Base-by-base conservation (phyloP, 2,113 vertebrate genomes). In the Varanus komodoensis region DNA sequence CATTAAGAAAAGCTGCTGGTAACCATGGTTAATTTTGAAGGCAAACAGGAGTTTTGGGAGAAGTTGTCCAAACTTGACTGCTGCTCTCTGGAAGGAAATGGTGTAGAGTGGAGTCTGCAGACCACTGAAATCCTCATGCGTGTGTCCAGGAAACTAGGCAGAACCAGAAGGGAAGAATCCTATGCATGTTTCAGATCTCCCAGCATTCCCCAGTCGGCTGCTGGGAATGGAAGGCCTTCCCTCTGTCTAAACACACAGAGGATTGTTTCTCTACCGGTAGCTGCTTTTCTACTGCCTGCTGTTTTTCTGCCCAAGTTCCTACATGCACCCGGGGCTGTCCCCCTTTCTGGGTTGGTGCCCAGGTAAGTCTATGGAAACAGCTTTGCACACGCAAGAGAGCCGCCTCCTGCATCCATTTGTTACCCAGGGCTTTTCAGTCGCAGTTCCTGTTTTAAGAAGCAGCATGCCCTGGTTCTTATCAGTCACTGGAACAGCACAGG, bases 401-500 rank as follows among this genome's bases (percentile, higher is more conserved):
- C 61, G 44, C 81, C 75, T 64, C 44, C 52, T 73, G 25, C 73
- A 78, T 17, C 67, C 83, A 84, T 68, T 89, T 3, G 7, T 15
- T 50, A 12, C 71, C 50, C n/a, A 29, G 11, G 71, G 81, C 34
- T n/a, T 89, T 77, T 77, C 17, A 14, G 23, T 67, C 32, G 15
- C 3, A 75, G 82, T 86, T 90, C 86, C 74, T 85, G 3, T 91
- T 48, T 92, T 78, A 89, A 92, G 67, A 34, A 86, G 38, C 69
- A 84, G 84, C 0, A 0, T 50, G 91, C 32, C 74, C 92, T 38
- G 69, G 90, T 67, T 29, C 15, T 87, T 89, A 90, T 0, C 27
- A 52, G 88, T 89, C 67, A 61, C 12, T 88, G 86, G 91, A 84
- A 64, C 8, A 78, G 78, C 34, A 89, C 29, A 79, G 92, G 86